Evolutionary conservation across 2,888 invertebrate species (phyloP), one percentile per base, ranked within the genome.

Genomic region (Cataglyphis albicans): DNA sequence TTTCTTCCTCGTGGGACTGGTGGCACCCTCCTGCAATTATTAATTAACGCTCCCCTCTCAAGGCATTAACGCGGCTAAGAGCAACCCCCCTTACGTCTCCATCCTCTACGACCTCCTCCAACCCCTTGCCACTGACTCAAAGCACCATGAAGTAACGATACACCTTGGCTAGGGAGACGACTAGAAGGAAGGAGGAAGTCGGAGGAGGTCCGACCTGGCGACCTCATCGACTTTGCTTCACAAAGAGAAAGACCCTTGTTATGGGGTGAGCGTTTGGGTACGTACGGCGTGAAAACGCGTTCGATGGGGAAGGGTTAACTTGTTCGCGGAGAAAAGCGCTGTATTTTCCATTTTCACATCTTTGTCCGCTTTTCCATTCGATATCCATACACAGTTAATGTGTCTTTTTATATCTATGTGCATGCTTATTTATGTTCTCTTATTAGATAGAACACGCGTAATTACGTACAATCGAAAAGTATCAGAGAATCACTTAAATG

Each of bases 21-120:
- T 57, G 67, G 73, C 91, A 91, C 94, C 92, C 93, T 92, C 91
- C 88, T 92, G 93, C 94, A 93, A 94, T 94, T 94, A 94, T 94
- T 94, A 94, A 94, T 94, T 94, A 94, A 94, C 94, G 93, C 93
- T 93, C 92, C 93, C 93, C 93, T 93, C 92, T 92, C 92, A 92
- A 93, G 92, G 94, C 93, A 94, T 94, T 94, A 94, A 93, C 94
- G 92, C 92, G 93, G 93, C 94, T 93, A 93, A 93, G 93, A 93
- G 93, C 92, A 92, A 90, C 84, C 87, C 90, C 85, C 82, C 83
- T 89, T 80, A 83, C 90, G 83, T 89, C 90, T 78, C 88, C 86
- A 84, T 70, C 84, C 59, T 78, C 82, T 82, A 70, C 84, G 86
- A 81, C 84, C 86, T 82, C 74, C 84, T 74, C 85, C 89, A 90